Evolutionary conservation across 2,797 vertebrate species (phyloP).

Genomic region (Sebastes umbrosus): DNA sequence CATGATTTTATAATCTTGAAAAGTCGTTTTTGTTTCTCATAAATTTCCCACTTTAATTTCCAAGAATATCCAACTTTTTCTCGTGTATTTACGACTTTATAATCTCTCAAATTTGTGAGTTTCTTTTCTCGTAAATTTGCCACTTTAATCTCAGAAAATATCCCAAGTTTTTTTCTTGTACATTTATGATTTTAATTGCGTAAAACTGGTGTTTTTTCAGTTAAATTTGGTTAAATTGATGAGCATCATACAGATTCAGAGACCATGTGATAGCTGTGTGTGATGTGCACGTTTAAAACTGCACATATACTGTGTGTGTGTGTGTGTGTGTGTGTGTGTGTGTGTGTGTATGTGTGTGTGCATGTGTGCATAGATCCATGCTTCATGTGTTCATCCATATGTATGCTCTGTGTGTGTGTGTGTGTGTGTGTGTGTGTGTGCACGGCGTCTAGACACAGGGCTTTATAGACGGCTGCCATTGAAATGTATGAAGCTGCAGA

Average conservation of each 20-base stretch:
- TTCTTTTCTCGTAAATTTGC: no score
- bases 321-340: background rate
- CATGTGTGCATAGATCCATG: background rate
- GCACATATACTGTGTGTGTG: background rate
- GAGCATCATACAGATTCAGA: no score
- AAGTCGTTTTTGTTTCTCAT: no score
- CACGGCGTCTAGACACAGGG: conserved; percentile 21
- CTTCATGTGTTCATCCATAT: conserved; percentile 36
- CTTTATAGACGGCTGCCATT: conserved; percentile 45
- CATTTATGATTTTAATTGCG: no score
- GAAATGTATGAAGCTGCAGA: conserved; percentile 60
- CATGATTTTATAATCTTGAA: no score
- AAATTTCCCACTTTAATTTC: no score
- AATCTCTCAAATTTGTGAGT: no score
- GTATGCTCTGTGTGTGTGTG: background rate
- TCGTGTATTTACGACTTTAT: no score
- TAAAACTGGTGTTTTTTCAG: background rate
- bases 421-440: background rate
- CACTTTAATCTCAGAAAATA: no score
- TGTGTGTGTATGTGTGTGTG: background rate
- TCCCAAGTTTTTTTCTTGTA: no score
- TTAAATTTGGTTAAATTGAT: background rate
- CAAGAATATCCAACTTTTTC: no score
- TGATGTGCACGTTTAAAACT: background rate
- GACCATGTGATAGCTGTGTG: background rate